A percentile compares a stretch with the other conserved stretches of the same genome.
phyloP scores from a whole-genome alignment of 2,113 vertebrate genomes.

The Pseudorasbora parva region DNA sequence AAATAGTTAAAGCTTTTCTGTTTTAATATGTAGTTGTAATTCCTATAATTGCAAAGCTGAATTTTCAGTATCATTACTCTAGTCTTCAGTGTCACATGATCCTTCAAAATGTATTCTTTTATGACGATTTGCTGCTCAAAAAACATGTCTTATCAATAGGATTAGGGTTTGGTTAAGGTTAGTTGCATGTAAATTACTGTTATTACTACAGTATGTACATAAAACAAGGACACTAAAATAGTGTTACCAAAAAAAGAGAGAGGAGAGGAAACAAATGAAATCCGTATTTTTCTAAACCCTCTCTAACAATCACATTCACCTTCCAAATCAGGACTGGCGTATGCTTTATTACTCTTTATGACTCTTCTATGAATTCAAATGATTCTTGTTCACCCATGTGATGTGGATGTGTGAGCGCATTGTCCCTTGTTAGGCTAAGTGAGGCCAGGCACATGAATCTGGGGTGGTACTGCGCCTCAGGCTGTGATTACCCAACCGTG shows the following conservation, averaged over 20 bases:
- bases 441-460: conserved; percentile 10
- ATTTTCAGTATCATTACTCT: too few relatives aligned
- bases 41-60: too few relatives aligned
- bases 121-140: too few relatives aligned
- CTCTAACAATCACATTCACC: background rate
- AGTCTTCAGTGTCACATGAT: too few relatives aligned
- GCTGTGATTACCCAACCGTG: conserved; percentile 51
- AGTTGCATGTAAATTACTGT: too few relatives aligned
- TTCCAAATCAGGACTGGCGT: background rate
- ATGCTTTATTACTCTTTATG: background rate
- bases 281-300: background rate
- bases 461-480: conserved; percentile 36
- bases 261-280: background rate
- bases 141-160: too few relatives aligned
- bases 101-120: too few relatives aligned
- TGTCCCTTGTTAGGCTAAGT: conserved; percentile 25
- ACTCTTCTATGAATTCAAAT: background rate
- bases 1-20: too few relatives aligned
- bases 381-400: conserved; percentile 6
- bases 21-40: too few relatives aligned
- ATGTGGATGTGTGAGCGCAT: conserved; percentile 17
- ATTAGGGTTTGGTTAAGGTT: too few relatives aligned
- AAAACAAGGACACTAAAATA: too few relatives aligned
- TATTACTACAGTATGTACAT: too few relatives aligned
- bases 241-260: background rate